Conservation (phyloP, 2,888 invertebrate genomes). For the Dusona sp. region DNA sequence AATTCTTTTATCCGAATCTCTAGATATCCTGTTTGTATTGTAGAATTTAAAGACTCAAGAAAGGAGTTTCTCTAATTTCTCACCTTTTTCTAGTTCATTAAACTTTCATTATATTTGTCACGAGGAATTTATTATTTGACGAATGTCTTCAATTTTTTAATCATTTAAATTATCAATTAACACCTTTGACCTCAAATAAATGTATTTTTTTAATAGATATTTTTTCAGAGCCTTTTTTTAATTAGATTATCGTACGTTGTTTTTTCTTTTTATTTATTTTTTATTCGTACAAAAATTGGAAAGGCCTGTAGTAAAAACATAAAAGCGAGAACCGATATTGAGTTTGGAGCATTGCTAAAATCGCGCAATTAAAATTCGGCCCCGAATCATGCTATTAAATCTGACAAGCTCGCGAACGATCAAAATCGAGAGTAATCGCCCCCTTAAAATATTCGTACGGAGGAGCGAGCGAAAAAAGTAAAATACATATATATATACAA, state of each 20-base stretch:
- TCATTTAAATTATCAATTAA: background rate
- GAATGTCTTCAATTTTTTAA: background rate
- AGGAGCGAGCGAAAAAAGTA: conserved; percentile 29
- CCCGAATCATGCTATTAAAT: background rate
- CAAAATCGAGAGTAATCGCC: conserved; percentile 60
- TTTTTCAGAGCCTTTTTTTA: background rate
- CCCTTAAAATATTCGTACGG: conserved; percentile 19
- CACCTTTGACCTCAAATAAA: background rate
- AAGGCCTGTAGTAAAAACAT: background rate
- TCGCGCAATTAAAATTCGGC: conserved; percentile 4
- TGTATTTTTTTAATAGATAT: background rate
- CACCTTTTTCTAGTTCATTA: background rate
- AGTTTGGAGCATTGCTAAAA: background rate
- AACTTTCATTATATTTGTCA: background rate
- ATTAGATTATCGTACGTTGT: background rate
- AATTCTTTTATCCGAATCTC: background rate
- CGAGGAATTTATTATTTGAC: background rate
- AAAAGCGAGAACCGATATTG: background rate
- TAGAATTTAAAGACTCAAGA: background rate
- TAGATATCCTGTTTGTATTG: background rate
- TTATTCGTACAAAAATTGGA: background rate
- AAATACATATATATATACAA: conserved; percentile 33
- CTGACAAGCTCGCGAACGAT: conserved; percentile 26
- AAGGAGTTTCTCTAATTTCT: background rate
- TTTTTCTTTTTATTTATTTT: too few relatives aligned